phyloP scores from a whole-genome alignment of 1,140 invertebrate genomes.

The Neotoxoptera formosana region DNA sequence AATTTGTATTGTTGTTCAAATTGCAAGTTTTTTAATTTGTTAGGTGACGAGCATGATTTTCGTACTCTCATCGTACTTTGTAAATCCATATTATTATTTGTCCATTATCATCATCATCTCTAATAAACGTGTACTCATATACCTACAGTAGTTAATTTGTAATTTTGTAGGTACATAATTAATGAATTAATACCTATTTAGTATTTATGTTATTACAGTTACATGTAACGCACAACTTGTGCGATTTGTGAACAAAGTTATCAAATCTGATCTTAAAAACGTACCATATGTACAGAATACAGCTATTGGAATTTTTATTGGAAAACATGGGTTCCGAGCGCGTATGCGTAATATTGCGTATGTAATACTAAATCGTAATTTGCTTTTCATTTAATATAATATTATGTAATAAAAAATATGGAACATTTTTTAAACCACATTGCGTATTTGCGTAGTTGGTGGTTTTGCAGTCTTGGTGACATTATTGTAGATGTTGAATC shows the following conservation, averaged over 20 bases:
- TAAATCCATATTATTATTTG: conserved; percentile 31
- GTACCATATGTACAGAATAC: too few relatives aligned
- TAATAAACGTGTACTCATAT: conserved; percentile 44
- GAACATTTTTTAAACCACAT: too few relatives aligned
- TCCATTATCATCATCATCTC: neutral
- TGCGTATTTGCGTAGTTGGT: too few relatives aligned
- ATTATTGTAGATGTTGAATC: too few relatives aligned
- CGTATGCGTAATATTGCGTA: too few relatives aligned
- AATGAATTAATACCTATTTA: neutral
- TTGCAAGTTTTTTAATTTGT: neutral
- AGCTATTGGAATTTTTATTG: too few relatives aligned
- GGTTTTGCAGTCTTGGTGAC: too few relatives aligned
- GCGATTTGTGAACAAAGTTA: neutral
- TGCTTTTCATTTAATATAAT: too few relatives aligned
- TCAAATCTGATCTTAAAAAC: neutral
- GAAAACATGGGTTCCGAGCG: too few relatives aligned
- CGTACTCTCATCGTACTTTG: neutral
- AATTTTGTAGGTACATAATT: neutral
- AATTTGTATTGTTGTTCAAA: conserved; percentile 23
- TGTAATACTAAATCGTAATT: too few relatives aligned
- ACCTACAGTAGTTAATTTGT: neutral
- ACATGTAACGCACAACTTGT: too few relatives aligned
- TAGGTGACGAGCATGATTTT: neutral
- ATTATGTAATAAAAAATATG: too few relatives aligned
- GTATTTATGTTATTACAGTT: neutral